phyloP scores from a whole-genome alignment of 37 sponge, comb jelly and placozoan genomes.

The Cliona cf. orientalis region DNA sequence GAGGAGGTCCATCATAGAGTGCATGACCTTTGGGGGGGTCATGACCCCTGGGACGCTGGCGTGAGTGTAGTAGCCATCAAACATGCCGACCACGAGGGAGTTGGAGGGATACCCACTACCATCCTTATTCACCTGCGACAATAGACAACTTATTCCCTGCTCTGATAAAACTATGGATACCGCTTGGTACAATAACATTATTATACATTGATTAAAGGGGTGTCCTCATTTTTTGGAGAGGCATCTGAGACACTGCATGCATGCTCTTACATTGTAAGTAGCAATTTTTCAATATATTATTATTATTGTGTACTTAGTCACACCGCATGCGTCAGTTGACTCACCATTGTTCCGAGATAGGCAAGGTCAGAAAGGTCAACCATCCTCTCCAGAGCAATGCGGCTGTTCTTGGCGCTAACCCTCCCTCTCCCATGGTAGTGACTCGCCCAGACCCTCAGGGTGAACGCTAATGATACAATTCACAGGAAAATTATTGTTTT shows the following conservation, averaged over 20 bases:
- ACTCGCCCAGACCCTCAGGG: not conserved
- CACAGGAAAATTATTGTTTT: no score
- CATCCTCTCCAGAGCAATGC: conserved; percentile 31
- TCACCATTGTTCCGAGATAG: conserved; percentile 47
- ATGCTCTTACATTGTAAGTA: not conserved
- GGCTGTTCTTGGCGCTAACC: not conserved
- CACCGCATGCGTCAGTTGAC: no score
- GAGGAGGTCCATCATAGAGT: conserved; percentile 44
- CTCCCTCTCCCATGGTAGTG: not conserved
- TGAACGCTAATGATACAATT: no score
- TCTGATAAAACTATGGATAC: no score
- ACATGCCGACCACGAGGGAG: conserved; percentile 56
- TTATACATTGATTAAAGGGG: no score
- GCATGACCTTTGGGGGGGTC: conserved; percentile 14
- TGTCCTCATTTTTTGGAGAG: no score
- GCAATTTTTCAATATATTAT: not conserved
- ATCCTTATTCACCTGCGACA: conserved; percentile 57
- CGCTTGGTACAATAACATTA: no score
- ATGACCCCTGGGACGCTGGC: conserved; percentile 35
- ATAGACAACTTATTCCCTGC: no score
- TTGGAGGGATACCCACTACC: conserved; percentile 46
- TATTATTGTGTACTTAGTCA: no score
- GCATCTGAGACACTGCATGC: no score
- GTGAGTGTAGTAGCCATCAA: conserved; percentile 57
- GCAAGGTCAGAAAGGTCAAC: conserved; percentile 44